A percentile compares a stretch with the other conserved stretches of the same genome.
Conservation (phyloP, 2,113 vertebrate species). For the Cygnus atratus region DNA sequence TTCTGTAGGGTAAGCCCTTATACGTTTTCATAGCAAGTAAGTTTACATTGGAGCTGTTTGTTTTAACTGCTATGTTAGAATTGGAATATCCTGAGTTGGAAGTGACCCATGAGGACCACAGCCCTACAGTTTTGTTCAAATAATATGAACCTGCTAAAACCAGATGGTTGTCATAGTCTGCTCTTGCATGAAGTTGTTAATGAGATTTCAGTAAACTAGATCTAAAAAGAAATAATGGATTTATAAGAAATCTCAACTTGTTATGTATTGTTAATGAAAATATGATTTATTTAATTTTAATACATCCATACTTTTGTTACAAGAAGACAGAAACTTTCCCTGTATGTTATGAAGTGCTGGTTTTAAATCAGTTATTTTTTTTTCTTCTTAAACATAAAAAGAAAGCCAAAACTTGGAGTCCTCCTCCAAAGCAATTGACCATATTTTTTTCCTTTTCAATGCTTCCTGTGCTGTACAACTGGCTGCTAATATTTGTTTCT, state of each 20-base stretch:
- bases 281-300: fast-evolving
- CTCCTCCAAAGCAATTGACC: neutral
- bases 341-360: neutral
- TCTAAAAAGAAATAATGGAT: neutral
- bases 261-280: neutral
- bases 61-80: neutral
- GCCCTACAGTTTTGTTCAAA: neutral
- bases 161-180: fast-evolving
- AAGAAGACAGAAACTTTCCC: neutral
- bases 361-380: neutral
- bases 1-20: neutral
- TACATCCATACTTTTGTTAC: neutral
- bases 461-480: neutral
- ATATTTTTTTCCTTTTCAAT: neutral
- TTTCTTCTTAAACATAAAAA: neutral
- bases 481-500: neutral
- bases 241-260: neutral
- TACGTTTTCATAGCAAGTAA: neutral
- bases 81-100: neutral
- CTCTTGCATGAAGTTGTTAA: fast-evolving
- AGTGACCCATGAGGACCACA: neutral
- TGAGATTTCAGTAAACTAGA: neutral
- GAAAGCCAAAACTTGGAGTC: neutral
- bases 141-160: fast-evolving
- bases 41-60: neutral